Percentiles rank a stretch among this genome's conserved stretches.
These are phyloP conservation scores for Tetramorium simillimum DNA, from an alignment of 1,140 invertebrate species.

Conservation along the genomic window DNA sequence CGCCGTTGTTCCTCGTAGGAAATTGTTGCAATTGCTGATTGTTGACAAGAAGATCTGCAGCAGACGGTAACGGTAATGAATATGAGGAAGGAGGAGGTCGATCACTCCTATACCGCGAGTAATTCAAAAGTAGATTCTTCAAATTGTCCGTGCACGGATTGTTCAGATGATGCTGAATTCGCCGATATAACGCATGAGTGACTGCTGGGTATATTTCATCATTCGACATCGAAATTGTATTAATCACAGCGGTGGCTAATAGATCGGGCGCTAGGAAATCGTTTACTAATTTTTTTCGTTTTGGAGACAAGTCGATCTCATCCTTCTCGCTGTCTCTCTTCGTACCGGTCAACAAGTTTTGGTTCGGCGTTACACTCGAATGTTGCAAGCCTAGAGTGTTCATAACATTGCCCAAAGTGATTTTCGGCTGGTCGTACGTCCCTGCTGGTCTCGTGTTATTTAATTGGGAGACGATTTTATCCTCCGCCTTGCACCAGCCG, in stretches of 20 bases:
- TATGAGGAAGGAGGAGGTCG: too few relatives aligned
- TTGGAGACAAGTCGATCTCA: not conserved
- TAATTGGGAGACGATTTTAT: slow-evolving; percentile 90
- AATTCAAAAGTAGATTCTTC: too few relatives aligned
- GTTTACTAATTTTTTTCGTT: not conserved
- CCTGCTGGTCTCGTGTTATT: slow-evolving; percentile 85
- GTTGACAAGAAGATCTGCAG: not conserved
- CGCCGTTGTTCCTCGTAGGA: not conserved
- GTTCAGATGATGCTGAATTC: too few relatives aligned
- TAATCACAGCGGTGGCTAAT: too few relatives aligned
- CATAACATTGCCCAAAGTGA: not conserved
- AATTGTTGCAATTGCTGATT: not conserved
- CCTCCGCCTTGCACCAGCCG: slow-evolving; percentile 94
- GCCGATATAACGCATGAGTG: too few relatives aligned
- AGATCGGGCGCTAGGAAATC: too few relatives aligned
- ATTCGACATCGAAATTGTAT: too few relatives aligned
- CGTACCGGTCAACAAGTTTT: not conserved
- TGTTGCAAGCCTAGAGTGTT: too few relatives aligned
- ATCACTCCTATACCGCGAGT: too few relatives aligned
- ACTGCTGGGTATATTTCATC: too few relatives aligned
- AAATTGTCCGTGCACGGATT: too few relatives aligned
- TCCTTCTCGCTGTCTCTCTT: not conserved
- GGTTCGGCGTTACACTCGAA: not conserved
- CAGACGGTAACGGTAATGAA: too few relatives aligned
- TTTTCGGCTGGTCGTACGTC: not conserved